Base-by-base conservation (phyloP, 1,140 invertebrate genomes). In the Chrysopa pallens region DNA sequence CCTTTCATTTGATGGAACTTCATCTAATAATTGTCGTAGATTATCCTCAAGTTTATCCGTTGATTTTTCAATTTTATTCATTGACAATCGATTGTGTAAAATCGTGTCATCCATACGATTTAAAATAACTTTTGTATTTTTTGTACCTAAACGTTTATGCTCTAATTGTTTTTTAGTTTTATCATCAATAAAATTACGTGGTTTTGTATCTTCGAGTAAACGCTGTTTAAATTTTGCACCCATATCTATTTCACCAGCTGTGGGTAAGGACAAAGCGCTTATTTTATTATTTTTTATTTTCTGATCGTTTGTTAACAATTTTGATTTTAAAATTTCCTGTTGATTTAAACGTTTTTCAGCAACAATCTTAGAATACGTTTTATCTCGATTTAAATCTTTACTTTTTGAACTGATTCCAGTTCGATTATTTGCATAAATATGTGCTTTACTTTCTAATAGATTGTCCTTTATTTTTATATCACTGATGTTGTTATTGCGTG, bases 171-270 rank as follows among this genome's bases (percentile, higher is more conserved):
- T n/a, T 36, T 15, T 17, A 2, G 14, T 9, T 11, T 38, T 53
- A 9, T 58, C 49, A 9, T 17, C 41, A 6, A 46, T 51, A 9
- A 23, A 23, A 23, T 23, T 23, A 23, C 17, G 17, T 23, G 17
- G 17, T 23, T 23, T 23, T 23, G 57, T 52, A 43, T 65, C 69
- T 50, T 76, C 72, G 28, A 73, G 47, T 11, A 73, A 50, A 38
- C 71, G 65, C 46, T 74, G 71, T 45, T 74, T 75, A n/a, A 73
- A 67, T 48, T 73, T 72, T 9, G 70, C 69, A 51, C 73, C 72
- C 33, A 70, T 70, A 11, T 73, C 63, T 17, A 61, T 52, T 42
- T 61, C 56, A 1, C 50, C 49, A 33, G 36, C 11, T 8, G 52
- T 61, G 1, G 59, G 57, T 35, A 61, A 50, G 4, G 55, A 39